Evolutionary conservation across 2,113 vertebrate genomes (phyloP), one percentile per base, ranked within the genome.

Genomic region (Oncorhynchus keta): DNA sequence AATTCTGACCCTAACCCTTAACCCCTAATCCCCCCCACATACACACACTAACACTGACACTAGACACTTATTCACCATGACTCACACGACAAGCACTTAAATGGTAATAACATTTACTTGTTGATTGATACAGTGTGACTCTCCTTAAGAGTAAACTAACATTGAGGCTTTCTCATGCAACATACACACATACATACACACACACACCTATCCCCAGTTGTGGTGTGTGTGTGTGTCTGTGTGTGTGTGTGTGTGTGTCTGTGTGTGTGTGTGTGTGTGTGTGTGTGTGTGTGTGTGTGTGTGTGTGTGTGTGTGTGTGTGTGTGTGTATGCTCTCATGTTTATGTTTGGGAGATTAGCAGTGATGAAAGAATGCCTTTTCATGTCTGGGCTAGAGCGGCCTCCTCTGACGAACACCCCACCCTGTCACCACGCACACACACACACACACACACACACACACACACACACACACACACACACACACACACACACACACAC

Each of bases 341-440:
- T 94, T 94, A 91, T 93, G 92, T 93, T 93, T 93, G 86, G 89
- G 86, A 94, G 92, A 94, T 93, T 93, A 93, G 90, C 87, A 87
- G 87, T 89, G 93, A 93, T 94, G 92, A 94, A 94, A 94, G 91
- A 93, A 92, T 90, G 88, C 82, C 85, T 93, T 93, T 92, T 92
- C 90, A 93, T 89, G 91, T 93, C 86, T 85, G 85, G 87, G 86
- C 91, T 88, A 68, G 89, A 89, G 8, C 1, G 2, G 35, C 9
- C 39, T 45, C 39, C 39, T 45, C 39, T 81, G 84, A 88, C 90
- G 83, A 78, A 78, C 61, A 83, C 84, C 79, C 84, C 91, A 86
- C 91, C 90, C 9, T 11, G 8, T 11, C 39, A 45, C 8, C 39
- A 45, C 26, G 18, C 65, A 1, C 26, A 18, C 65, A 67, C 26